These are phyloP conservation scores for Lutra lutra DNA, from an alignment of 2,797 vertebrate species.

Conservation along the genomic window DNA sequence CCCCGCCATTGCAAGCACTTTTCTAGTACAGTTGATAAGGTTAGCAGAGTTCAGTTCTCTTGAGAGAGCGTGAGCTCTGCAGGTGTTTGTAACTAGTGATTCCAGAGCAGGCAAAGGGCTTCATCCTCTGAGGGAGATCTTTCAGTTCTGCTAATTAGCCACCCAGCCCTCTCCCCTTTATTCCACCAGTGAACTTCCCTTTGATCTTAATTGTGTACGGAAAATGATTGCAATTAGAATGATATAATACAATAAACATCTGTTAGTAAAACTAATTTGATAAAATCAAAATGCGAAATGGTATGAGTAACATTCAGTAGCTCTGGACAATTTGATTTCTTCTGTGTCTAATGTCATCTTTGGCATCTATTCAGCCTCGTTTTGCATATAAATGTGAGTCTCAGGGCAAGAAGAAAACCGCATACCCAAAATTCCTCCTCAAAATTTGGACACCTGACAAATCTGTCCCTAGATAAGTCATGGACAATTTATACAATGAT, in stretches of 20 bases:
- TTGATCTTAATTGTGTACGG: constrained; percentile 65
- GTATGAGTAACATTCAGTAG: constrained; percentile 35
- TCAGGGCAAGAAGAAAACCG: background rate
- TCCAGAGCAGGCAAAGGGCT: constrained; percentile 25
- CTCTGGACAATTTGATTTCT: constrained; percentile 53
- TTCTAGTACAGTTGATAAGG: background rate
- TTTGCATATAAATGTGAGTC: constrained; percentile 11
- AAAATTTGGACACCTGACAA: constrained; percentile 37
- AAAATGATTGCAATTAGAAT: constrained; percentile 56
- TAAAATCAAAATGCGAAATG: constrained; percentile 36
- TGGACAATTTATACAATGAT: background rate
- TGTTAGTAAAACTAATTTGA: constrained; percentile 62
- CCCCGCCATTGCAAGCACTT: background rate
- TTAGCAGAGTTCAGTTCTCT: background rate
- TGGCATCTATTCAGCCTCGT: constrained; percentile 9
- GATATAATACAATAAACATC: constrained; percentile 57
- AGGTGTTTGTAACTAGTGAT: constrained; percentile 57
- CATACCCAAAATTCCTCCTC: constrained; percentile 20
- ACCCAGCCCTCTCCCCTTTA: background rate
- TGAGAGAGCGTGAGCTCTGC: background rate
- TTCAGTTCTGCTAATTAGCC: constrained; percentile 60
- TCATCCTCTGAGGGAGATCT: constrained; percentile 35
- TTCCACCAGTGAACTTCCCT: constrained; percentile 32
- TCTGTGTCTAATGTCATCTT: constrained; percentile 28
- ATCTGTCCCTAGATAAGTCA: background rate